Evolutionary conservation across 2,888 invertebrate species (phyloP), one percentile per base, ranked within the genome.

Genomic region (Caenorhabditis afra): DNA sequence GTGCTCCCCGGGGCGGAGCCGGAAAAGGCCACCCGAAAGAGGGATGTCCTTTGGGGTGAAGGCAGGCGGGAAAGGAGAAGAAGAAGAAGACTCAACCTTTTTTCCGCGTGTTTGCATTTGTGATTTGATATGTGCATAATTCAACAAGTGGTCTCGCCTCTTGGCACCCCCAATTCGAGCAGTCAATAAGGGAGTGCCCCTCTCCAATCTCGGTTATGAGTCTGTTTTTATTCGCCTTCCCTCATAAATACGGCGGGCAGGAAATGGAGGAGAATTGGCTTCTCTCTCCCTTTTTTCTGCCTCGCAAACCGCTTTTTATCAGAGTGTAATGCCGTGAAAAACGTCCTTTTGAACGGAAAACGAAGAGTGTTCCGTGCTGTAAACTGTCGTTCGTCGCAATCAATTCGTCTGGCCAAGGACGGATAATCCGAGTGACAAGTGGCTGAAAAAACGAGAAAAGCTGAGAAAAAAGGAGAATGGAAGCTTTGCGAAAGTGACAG

Each of bases 91-190:
- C 41, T 41, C 37, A 45, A 50, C 37, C 35, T 52, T 57, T 61
- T 61, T 64, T 62, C 64, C 62, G 53, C 62, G 22, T 71, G 62
- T 57, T 71, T 64, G 71, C 55, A 57, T 71, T 64, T 71, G 55
- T 64, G 71, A 71, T 71, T 71, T 71, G 71, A 71, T 71, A 71
- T 71, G 71, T 71, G 64, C 71, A 71, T 71, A 71, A 71, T 71
- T 71, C 71, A 71, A 57, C 70, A 59, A 64, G 71, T 71, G 71
- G 47, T 29, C 29, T 3, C 4, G 29, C 4, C 29, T 29, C 29
- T 29, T 29, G 29, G 29, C 29, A 22, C 44, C n/a, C 29, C 16
- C 18, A 57, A 39, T 23, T 61, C 16, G n/a, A 20, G 39, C 11
- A 68, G 29, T 35, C 53, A 53, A 50, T 50, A 52, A 52, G 52